Percentiles rank a stretch among this genome's conserved stretches.
Evolutionary conservation across 2,113 vertebrate genomes (phyloP).

Genomic region (Otocyon megalotis): DNA sequence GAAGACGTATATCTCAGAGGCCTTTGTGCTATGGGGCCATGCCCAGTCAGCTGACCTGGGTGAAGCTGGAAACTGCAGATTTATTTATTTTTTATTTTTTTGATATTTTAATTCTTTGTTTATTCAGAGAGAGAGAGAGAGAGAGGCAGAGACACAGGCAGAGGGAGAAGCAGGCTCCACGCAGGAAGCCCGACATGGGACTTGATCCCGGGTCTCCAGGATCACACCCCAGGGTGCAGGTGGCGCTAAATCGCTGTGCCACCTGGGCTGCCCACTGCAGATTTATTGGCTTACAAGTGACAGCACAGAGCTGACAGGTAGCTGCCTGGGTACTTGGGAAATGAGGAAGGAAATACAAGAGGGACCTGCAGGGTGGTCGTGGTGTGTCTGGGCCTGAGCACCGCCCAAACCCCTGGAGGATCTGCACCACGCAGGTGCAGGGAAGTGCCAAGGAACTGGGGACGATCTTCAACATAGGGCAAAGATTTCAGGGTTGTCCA

Average conservation of each 20-base stretch:
- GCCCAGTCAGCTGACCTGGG: not conserved
- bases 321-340: not conserved
- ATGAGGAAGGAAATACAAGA: no score
- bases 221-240: no score
- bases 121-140: no score
- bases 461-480: rapidly evolving
- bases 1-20: rapidly evolving
- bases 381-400: rapidly evolving
- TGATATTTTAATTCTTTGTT: no score
- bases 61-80: not conserved
- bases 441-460: rapidly evolving
- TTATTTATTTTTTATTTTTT: no score
- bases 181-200: no score
- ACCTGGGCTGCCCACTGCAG: no score
- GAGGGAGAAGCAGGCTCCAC: no score
- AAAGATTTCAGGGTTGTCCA: not conserved
- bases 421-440: rapidly evolving
- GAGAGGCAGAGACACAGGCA: no score
- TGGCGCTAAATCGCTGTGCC: no score
- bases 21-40: rapidly evolving
- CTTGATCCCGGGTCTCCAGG: no score
- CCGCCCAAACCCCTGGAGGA: not conserved
- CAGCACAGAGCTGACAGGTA: not conserved
- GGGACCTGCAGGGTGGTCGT: rapidly evolving
- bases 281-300: not conserved